Base-by-base conservation (phyloP, 1,140 invertebrate species). In the Hylaeus volcanicus region DNA sequence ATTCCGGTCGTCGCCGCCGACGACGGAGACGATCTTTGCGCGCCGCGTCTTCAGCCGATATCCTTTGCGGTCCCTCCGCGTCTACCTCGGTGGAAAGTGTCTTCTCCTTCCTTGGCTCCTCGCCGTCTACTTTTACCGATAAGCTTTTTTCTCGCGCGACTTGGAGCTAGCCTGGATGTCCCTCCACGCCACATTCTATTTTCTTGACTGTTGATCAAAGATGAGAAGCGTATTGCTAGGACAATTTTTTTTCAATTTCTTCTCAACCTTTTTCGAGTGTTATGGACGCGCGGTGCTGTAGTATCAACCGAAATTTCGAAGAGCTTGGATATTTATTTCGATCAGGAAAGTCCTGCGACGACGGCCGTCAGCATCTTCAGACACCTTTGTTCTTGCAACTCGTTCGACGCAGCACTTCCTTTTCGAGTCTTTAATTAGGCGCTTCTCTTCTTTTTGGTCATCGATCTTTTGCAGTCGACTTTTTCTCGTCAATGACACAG, bases 41-140 rank as follows among this genome's bases (percentile, higher is more conserved):
- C 55, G 56, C 37, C 56, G 11, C 68, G 68, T 73, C 77, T 73
- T 64, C 41, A 70, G 51, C 39, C 60, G 14, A 79, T 79, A 70
- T 79, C 77, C 77, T 79, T 79, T 79, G 56, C 70, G 51, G 77
- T 58, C 53, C 26, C 77, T 74, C 41, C 39, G 26, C 76, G 68
- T 63, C 11, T 6, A n/a, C 76, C 45, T 11, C 51, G n/a, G 51
- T 79, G 70, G 77, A 79, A 79, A 79, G 77, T 79, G 70, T 74
- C 77, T 14, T 74, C 71, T 15, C 77, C 77, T 26, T 79, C n/a
- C 63, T 65, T 51, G 71, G 77, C 2, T n/a, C 12, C 43, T 9
- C 12, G 53, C 26, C 12, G 64, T 6, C 41, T 64, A 73, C 77
- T 79, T 74, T 74, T 79, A 74, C 53, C 11, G 11, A n/a, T 9